Conservation (phyloP, 1,140 invertebrate species). For the Drosophila willistoni region DNA sequence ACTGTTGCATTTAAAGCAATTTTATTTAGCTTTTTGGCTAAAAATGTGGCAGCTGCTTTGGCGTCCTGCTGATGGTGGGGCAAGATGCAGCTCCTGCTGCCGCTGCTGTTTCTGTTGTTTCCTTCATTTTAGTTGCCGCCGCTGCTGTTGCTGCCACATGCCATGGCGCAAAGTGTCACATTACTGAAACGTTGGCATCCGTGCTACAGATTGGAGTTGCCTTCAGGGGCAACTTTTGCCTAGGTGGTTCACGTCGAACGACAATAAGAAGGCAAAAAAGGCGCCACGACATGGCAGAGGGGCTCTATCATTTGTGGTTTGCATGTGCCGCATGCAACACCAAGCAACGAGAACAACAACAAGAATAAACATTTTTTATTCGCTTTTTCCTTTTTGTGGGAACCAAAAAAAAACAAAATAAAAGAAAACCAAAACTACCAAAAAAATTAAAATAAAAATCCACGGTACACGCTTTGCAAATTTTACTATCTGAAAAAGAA, state of each 20-base stretch:
- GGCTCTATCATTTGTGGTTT: slow-evolving; percentile 43
- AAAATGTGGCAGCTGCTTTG: slow-evolving; percentile 1
- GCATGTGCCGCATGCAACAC: slow-evolving; percentile 33
- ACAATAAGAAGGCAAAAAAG: slow-evolving; percentile 2
- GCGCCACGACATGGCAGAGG: neutral
- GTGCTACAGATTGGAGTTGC: slow-evolving; percentile 6
- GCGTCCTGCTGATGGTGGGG: slow-evolving; percentile 10
- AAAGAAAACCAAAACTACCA: slow-evolving; percentile 21
- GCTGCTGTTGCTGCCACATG: slow-evolving; percentile 42
- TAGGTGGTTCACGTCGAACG: slow-evolving; percentile 10
- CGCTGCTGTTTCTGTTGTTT: slow-evolving; percentile 13
- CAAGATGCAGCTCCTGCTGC: slow-evolving; percentile 24
- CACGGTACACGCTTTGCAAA: slow-evolving; percentile 51
- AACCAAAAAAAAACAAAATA: slow-evolving; percentile 24
- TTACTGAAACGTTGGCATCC: slow-evolving; percentile 68
- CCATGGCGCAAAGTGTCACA: slow-evolving; percentile 68
- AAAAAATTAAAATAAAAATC: slow-evolving; percentile 38
- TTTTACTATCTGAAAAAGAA: slow-evolving; percentile 49
- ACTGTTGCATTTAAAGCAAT: slow-evolving; percentile 26
- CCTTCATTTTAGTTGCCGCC: neutral
- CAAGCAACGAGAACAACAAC: neutral
- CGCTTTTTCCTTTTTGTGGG: neutral
- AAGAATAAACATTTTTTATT: neutral
- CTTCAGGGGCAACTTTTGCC: slow-evolving; percentile 10
- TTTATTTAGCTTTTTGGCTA: slow-evolving; percentile 42